phyloP scores from a whole-genome alignment of 2,113 vertebrate genomes.

The Corapipo altera region DNA sequence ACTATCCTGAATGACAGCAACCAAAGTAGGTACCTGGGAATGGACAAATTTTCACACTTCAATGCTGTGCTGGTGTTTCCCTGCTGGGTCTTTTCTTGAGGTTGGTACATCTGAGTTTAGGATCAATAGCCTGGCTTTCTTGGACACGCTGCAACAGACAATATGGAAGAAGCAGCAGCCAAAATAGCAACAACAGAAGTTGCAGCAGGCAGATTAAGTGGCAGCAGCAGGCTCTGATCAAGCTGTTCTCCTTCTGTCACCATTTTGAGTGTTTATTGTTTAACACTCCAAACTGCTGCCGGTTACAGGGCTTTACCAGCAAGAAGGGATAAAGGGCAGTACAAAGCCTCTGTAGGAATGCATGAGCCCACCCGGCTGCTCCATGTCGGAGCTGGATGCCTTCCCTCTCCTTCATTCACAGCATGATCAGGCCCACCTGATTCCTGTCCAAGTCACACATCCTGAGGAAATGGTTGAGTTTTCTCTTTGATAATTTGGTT shows the following conservation, averaged over 20 bases:
- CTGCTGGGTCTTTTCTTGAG: background rate
- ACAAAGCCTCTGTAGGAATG: slow-evolving; percentile 18
- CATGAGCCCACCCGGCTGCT: background rate
- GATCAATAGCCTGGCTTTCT: background rate
- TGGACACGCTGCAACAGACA: slow-evolving; percentile 8
- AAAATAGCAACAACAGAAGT: slow-evolving; percentile 65
- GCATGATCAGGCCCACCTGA: background rate
- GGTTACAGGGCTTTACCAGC: background rate
- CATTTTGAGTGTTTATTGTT: slow-evolving; percentile 54
- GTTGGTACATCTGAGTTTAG: background rate
- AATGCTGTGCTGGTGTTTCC: background rate
- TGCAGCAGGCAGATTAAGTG: slow-evolving; percentile 56
- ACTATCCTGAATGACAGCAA: background rate
- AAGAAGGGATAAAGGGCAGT: background rate
- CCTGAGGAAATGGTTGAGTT: background rate
- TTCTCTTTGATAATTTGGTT: background rate
- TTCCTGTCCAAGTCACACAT: slow-evolving; percentile 11
- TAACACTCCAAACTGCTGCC: background rate
- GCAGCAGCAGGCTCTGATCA: slow-evolving; percentile 63
- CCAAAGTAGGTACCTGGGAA: background rate
- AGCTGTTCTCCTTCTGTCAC: slow-evolving; percentile 72
- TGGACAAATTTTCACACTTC: background rate
- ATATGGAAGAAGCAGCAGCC: slow-evolving; percentile 54
- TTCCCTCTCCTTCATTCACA: background rate
- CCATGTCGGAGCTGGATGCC: background rate